Evolutionary conservation across 2,888 invertebrate genomes (phyloP), one percentile per base, ranked within the genome.

Genomic region (Trilocha varians): DNA sequence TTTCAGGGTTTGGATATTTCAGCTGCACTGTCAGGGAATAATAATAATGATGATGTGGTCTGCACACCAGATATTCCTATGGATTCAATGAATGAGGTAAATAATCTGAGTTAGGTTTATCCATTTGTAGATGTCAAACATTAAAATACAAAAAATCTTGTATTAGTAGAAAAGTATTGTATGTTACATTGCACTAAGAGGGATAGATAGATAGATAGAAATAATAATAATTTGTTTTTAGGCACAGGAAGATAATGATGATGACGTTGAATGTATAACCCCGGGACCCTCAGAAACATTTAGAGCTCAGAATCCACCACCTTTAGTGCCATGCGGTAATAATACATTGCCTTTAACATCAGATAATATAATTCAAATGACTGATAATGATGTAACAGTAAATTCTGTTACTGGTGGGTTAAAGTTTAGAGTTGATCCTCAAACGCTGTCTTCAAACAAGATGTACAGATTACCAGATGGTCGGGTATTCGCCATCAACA

Each of bases 1-100:
- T 50, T 55, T 40, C 51, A 86, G 86, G 86, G 86, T 32, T 58
- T 87, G 50, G 85, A 87, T 47, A 79, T 86, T 68, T 47, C 72
- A 25, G 16, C 58, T 41, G 53, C 58, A 38, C 39, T 55, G 45
- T 41, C 48, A 16, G 52, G 47, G 14, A 53, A 43, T 41, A 14
- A 41, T 43, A 0, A 70, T 46, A 83, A 88, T 52, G 75, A 84
- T 57, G 84, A 80, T 59, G 87, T 90, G 11, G 89, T 90, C 13
- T 90, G 90, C 48, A 90, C 90, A 1, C 90, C 90, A 1, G 90
- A 90, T 63, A 78, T 87, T 41, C 83, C 83, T 3, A 43, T 86
- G 55, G 85, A 85, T 46, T 82, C 85, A 11, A 50, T 83, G 35
- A 83, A 83, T 48, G 85, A 86, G 75, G 84, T 85, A 70, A 59